These are phyloP conservation scores for Plagiodera versicolora DNA, from an alignment of 2,888 invertebrate genomes.

Conservation along the genomic window DNA sequence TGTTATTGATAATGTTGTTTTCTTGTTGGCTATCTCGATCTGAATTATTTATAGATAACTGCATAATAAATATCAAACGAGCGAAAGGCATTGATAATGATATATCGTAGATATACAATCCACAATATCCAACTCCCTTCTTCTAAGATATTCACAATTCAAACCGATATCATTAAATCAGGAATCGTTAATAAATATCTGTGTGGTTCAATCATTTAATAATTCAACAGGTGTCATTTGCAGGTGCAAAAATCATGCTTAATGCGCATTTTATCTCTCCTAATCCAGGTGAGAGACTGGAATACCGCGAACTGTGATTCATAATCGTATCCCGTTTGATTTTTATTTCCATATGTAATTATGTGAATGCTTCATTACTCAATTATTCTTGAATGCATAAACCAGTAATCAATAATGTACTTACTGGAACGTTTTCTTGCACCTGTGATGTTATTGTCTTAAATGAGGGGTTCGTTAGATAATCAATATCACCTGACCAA, in stretches of 20 bases:
- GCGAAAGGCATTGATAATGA: constrained; percentile 43
- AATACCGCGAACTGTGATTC: not conserved
- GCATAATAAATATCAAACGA: not conserved
- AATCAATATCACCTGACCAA: too few relatives aligned
- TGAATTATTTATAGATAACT: not conserved
- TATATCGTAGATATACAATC: constrained; percentile 42
- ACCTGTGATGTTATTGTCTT: too few relatives aligned
- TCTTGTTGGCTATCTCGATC: not conserved
- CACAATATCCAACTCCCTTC: constrained; percentile 34
- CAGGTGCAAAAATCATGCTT: constrained; percentile 19
- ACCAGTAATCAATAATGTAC: too few relatives aligned
- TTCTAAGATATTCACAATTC: constrained; percentile 4
- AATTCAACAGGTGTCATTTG: constrained; percentile 19
- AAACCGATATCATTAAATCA: constrained; percentile 22
- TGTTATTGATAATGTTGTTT: not conserved
- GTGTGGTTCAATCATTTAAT: constrained; percentile 18
- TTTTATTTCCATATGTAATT: not conserved
- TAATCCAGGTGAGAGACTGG: not conserved
- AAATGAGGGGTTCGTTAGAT: too few relatives aligned
- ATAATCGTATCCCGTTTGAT: not conserved
- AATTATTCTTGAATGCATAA: too few relatives aligned
- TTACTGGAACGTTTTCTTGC: too few relatives aligned
- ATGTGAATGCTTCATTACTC: too few relatives aligned
- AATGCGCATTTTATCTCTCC: not conserved
- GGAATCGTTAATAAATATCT: constrained; percentile 17